Conservation (phyloP, 2,113 vertebrate genomes). For the Suricata suricatta region DNA sequence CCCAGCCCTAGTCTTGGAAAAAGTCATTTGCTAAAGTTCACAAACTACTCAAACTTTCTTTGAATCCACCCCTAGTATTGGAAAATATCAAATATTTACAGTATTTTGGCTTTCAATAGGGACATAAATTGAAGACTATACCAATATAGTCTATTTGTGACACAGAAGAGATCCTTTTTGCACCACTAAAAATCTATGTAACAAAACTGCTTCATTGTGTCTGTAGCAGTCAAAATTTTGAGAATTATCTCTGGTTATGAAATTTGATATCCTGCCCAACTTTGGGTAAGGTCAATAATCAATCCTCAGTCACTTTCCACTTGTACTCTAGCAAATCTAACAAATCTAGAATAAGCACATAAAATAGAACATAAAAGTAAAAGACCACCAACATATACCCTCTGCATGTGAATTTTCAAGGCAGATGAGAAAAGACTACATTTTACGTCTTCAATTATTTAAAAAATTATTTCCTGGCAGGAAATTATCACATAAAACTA, state of each 20-base stretch:
- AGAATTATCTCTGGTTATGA: conserved; percentile 65
- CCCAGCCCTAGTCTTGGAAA: conserved; percentile 90
- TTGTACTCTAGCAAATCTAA: conserved; percentile 78
- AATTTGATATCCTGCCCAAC: conserved; percentile 66
- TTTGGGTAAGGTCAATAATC: conserved; percentile 49
- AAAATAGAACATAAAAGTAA: conserved; percentile 72
- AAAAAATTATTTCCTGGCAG: conserved; percentile 68
- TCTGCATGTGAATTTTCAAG: conserved; percentile 68
- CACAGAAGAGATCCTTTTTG: conserved; percentile 73
- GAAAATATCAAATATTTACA: conserved; percentile 83
- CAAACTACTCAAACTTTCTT: conserved; percentile 81
- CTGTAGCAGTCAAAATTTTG: conserved; percentile 64
- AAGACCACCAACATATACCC: conserved; percentile 69
- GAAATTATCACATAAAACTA: conserved; percentile 70
- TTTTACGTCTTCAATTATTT: conserved; percentile 68
- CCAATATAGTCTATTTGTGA: conserved; percentile 62
- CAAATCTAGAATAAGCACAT: conserved; percentile 70
- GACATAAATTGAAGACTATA: conserved; percentile 56
- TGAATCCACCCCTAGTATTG: conserved; percentile 76
- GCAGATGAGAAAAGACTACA: conserved; percentile 68
- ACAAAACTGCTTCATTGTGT: conserved; percentile 68
- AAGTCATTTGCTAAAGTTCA: conserved; percentile 85
- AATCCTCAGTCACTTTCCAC: conserved; percentile 63
- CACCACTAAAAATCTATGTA: conserved; percentile 67
- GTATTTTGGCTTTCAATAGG: conserved; percentile 75